Conservation (phyloP, 2,888 invertebrate species). For the Andrena dorsata region DNA sequence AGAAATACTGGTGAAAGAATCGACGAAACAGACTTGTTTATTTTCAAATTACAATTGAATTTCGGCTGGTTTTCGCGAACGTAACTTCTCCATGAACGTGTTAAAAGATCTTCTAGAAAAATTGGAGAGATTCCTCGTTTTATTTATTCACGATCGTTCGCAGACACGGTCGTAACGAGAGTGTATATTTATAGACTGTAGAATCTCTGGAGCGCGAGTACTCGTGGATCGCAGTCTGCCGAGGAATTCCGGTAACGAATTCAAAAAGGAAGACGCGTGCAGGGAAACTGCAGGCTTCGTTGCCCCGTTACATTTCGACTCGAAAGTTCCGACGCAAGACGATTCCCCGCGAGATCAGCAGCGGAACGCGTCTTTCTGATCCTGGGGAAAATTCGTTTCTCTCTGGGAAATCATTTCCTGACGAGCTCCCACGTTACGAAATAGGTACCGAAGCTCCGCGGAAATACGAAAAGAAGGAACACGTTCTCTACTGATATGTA, state of each 20-base stretch:
- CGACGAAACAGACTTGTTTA: neutral
- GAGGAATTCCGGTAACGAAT: constrained; percentile 43
- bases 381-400: constrained; percentile 27
- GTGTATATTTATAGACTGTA: constrained; percentile 36
- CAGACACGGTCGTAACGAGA: constrained; percentile 26
- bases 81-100: neutral
- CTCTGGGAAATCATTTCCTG: constrained; percentile 31
- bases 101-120: neutral
- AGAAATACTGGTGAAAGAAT: neutral
- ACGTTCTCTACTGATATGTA: neutral
- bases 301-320: constrained; percentile 20
- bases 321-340: constrained; percentile 25
- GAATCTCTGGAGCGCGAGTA: constrained; percentile 1
- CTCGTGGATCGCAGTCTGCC: constrained; percentile 14
- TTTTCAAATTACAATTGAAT: neutral
- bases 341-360: constrained; percentile 28
- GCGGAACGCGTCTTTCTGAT: constrained; percentile 36
- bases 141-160: constrained; percentile 26
- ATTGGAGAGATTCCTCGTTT: neutral
- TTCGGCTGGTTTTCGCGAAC: neutral
- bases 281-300: constrained; percentile 23
- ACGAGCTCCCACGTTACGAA: neutral
- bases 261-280: constrained; percentile 19
- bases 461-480: neutral
- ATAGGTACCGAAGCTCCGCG: constrained; percentile 9